A percentile compares a stretch with the other conserved stretches of the same genome.
Evolutionary conservation across 2,888 invertebrate genomes (phyloP).

Genomic region (Tinea trinotella): DNA sequence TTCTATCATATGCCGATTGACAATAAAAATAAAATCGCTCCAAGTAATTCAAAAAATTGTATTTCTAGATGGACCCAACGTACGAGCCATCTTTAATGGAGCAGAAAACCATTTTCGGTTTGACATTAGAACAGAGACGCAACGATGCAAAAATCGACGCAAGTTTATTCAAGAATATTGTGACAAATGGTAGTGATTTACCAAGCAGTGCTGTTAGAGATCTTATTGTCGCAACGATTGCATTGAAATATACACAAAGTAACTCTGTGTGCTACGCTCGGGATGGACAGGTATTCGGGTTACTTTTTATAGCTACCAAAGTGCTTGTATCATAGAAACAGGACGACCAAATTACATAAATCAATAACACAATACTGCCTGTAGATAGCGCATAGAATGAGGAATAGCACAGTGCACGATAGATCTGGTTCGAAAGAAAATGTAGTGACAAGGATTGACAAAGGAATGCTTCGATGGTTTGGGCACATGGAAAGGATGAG

Average conservation of each 20-base stretch:
- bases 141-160: constrained; percentile 89
- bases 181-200: constrained; percentile 77
- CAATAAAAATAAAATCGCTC: background rate
- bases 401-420: too few species aligned
- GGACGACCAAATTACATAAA: too few species aligned
- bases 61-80: constrained; percentile 83
- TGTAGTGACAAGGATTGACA: too few species aligned
- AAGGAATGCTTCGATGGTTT: too few species aligned
- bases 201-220: constrained; percentile 87
- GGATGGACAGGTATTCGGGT: constrained; percentile 90
- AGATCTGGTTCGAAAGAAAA: too few species aligned
- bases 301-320: too few species aligned
- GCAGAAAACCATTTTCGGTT: constrained; percentile 86
- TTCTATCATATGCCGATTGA: too few species aligned
- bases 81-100: constrained; percentile 89
- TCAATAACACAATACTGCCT: too few species aligned
- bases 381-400: too few species aligned
- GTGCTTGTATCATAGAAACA: too few species aligned
- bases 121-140: constrained; percentile 88
- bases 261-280: constrained; percentile 98
- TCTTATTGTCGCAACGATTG: constrained; percentile 94
- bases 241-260: constrained; percentile 97
- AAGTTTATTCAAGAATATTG: constrained; percentile 85
- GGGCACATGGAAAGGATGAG: too few species aligned
- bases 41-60: background rate